Evolutionary conservation across 1,140 invertebrate genomes (phyloP).

Genomic region (Holcopasites calliopsidis): DNA sequence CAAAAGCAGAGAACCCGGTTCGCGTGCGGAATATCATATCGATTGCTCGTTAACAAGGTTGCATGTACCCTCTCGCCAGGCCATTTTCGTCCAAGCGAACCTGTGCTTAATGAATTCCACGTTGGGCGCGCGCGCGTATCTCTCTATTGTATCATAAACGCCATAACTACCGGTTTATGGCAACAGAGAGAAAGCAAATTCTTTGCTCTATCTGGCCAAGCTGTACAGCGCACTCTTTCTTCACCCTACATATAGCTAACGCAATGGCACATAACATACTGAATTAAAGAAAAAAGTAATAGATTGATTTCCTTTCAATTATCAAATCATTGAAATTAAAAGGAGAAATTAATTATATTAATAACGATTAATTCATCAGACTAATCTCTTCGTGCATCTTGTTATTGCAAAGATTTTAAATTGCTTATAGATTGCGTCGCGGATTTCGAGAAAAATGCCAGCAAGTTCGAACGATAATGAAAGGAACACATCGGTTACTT

Average conservation of each 20-base stretch:
- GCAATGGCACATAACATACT: too few species aligned
- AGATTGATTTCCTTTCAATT: too few species aligned
- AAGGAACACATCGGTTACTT: neutral
- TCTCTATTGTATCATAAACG: constrained; percentile 32
- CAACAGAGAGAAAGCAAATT: neutral
- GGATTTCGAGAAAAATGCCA: neutral
- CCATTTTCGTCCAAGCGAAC: constrained; percentile 20
- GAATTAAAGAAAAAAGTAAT: too few species aligned
- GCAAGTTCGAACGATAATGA: neutral
- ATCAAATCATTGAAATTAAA: too few species aligned
- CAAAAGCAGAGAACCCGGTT: constrained; percentile 1
- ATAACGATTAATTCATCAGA: too few species aligned
- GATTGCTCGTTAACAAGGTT: constrained; percentile 21
- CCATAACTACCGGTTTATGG: constrained; percentile 13
- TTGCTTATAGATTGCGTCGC: too few species aligned
- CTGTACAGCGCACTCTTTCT: too few species aligned
- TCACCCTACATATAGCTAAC: too few species aligned
- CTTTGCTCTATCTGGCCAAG: neutral
- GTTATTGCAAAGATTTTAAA: too few species aligned
- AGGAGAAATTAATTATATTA: too few species aligned
- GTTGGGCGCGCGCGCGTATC: constrained; percentile 1
- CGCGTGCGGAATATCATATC: constrained; percentile 28
- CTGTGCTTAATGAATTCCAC: constrained; percentile 19
- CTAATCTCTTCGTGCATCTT: too few species aligned
- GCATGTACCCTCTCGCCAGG: constrained; percentile 6